Conservation (phyloP, 2,797 vertebrate genomes). For the Rhynchonycteris naso region DNA sequence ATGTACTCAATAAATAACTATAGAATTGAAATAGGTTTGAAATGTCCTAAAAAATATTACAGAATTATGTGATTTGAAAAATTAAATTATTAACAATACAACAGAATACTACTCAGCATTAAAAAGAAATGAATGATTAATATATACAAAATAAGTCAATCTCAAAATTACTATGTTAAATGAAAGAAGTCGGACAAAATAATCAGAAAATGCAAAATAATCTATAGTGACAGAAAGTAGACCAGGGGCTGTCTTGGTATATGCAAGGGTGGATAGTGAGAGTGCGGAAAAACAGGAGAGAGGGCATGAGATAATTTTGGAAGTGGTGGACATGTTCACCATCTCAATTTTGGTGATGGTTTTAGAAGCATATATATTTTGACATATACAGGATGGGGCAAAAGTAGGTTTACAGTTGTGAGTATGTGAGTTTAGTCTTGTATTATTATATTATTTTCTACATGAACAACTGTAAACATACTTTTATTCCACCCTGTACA, state of each 20-base stretch:
- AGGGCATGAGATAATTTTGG: not conserved
- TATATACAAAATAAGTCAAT: not conserved
- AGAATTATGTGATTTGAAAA: constrained; percentile 31
- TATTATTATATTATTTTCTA: no score
- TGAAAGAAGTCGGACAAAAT: not conserved
- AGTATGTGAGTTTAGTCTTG: no score
- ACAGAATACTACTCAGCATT: constrained; percentile 31
- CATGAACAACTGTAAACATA: no score
- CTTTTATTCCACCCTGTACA: no score
- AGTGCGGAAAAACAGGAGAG: not conserved
- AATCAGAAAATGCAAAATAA: not conserved
- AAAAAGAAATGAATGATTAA: constrained; percentile 15
- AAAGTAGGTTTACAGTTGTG: no score
- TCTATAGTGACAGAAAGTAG: not conserved
- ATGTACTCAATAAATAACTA: not conserved
- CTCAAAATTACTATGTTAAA: constrained; percentile 8
- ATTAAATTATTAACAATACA: not conserved
- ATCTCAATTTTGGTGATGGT: not conserved
- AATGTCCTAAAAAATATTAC: not conserved
- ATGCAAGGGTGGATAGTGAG: not conserved
- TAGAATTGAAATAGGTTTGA: constrained; percentile 22
- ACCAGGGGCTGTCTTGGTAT: not conserved
- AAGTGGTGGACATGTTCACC: not conserved
- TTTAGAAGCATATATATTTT: not conserved
- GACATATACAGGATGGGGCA: not conserved